Evolutionary conservation across 2,113 vertebrate genomes (phyloP), one percentile per base, ranked within the genome.

Genomic region (Callipepla squamata): DNA sequence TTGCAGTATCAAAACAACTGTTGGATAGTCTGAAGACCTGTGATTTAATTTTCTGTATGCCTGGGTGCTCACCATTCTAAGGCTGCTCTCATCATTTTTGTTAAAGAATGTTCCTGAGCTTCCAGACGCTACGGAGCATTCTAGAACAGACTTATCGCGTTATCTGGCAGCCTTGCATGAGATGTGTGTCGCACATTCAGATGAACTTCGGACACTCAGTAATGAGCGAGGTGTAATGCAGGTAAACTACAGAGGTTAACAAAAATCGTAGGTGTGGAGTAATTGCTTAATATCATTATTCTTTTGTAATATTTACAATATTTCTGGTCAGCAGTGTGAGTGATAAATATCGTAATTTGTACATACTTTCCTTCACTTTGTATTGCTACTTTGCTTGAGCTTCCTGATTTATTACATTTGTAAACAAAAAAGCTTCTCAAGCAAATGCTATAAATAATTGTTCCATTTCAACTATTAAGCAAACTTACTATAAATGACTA

Each of bases 81-180:
- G 48, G 68, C 57, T 66, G 76, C 57, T 93, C 92, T 96, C 92
- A 78, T 96, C n/a, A 72, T 97, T 97, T 58, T 89, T 82, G 28
- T 97, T 98, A 79, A 95, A 99, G 99, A 99, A 99, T 91, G 98
- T 99, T 89, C 99, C 98, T 66, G 99, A 99, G 70, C 98, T 99
- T 93, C 99, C 99, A 40, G 99, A 99, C 97, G 95, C 98, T 97
- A 98, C 98, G 95, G 99, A 99, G 94, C 97, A 98, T 97, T 98
- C 99, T 98, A 98, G 98, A 98, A 98, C 98, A 32, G 99, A 99
- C 96, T 93, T 99, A 96, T 98, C 98, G 67, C 98, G 99, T 94
- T 98, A 99, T 95, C 98, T 99, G 94, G 99, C 99, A 75, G 99
- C 98, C 59, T 92, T 99, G 95, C 99, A 99, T 50, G 99, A 99